Evolutionary conservation across 1,140 invertebrate genomes (phyloP).

Genomic region (Melitaea cinxia): DNA sequence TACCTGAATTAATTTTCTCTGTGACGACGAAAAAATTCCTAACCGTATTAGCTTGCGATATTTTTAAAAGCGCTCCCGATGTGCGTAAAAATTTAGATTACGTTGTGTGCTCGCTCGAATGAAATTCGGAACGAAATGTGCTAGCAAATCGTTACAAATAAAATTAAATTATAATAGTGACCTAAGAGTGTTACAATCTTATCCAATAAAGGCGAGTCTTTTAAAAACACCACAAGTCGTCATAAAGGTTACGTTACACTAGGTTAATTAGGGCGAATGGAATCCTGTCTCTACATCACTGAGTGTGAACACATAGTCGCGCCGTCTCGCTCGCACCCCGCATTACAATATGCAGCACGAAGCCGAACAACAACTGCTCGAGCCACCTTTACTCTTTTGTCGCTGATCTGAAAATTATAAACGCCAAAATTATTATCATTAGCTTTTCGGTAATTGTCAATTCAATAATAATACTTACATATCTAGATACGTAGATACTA

Average conservation of each 20-base stretch:
- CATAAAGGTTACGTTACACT: conserved; percentile 25
- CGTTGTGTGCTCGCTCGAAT: conserved; percentile 12
- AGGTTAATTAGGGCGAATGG: conserved; percentile 36
- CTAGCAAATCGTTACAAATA: conserved; percentile 49
- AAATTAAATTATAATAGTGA: conserved; percentile 39
- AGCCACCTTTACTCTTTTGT: conserved; percentile 96
- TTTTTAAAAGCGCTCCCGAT: conserved; percentile 53
- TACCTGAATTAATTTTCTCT: conserved; percentile 25
- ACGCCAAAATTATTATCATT: conserved; percentile 25
- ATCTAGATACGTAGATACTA: not conserved
- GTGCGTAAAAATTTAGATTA: conserved; percentile 53
- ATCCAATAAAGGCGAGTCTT: conserved; percentile 49
- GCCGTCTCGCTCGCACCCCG: conserved; percentile 36
- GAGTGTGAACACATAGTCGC: conserved; percentile 70
- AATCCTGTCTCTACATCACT: conserved; percentile 64
- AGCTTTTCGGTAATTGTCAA: not conserved
- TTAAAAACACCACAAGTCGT: conserved; percentile 53
- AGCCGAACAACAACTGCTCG: conserved; percentile 95
- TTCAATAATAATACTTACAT: not conserved
- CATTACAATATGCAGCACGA: conserved; percentile 95
- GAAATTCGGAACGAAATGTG: conserved; percentile 42
- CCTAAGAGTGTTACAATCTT: conserved; percentile 39
- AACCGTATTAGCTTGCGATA: conserved; percentile 52
- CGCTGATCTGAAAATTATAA: conserved; percentile 93
- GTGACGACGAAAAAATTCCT: conserved; percentile 25